These are phyloP conservation scores for Pachydiplax longipennis DNA, from an alignment of 2,888 invertebrate genomes.

Conservation along the genomic window DNA sequence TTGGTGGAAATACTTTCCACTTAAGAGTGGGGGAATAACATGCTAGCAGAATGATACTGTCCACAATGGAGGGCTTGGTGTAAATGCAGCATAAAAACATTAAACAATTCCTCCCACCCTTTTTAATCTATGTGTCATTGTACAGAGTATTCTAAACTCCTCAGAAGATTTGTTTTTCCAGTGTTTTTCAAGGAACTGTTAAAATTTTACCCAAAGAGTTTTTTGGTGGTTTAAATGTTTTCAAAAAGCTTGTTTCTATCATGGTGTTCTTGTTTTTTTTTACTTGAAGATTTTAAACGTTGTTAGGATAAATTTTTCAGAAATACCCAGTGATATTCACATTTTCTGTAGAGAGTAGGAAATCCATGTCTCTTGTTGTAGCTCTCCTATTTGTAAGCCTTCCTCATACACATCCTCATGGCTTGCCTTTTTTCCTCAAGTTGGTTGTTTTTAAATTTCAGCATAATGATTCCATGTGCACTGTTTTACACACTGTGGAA, in stretches of 20 bases:
- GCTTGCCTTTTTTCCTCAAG: neutral
- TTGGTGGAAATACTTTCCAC: neutral
- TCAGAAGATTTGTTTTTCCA: slow-evolving; percentile 37
- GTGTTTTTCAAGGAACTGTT: slow-evolving; percentile 16
- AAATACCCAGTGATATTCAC: slow-evolving; percentile 25
- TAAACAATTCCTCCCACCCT: slow-evolving; percentile 21
- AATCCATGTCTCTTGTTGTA: slow-evolving; percentile 41
- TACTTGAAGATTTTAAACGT: slow-evolving; percentile 41
- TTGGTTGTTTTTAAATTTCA: neutral
- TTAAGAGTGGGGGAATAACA: neutral
- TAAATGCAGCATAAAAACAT: slow-evolving; percentile 4
- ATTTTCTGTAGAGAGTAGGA: slow-evolving; percentile 29
- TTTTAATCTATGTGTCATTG: slow-evolving; percentile 24
- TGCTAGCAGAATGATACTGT: slow-evolving; percentile 9
- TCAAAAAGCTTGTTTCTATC: slow-evolving; percentile 41
- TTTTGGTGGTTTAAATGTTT: slow-evolving; percentile 41
- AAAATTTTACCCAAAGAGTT: slow-evolving; percentile 4
- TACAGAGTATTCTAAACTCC: slow-evolving; percentile 27
- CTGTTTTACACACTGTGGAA: neutral
- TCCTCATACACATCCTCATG: neutral
- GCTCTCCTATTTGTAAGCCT: slow-evolving; percentile 28
- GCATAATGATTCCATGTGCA: neutral
- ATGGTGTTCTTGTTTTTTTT: slow-evolving; percentile 43
- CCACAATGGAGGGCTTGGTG: neutral
- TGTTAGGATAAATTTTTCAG: slow-evolving; percentile 37